A percentile compares a stretch with the other conserved stretches of the same genome.
These are phyloP conservation scores for Latrodectus elegans DNA, from an alignment of 2,888 invertebrate species.

Conservation along the genomic window DNA sequence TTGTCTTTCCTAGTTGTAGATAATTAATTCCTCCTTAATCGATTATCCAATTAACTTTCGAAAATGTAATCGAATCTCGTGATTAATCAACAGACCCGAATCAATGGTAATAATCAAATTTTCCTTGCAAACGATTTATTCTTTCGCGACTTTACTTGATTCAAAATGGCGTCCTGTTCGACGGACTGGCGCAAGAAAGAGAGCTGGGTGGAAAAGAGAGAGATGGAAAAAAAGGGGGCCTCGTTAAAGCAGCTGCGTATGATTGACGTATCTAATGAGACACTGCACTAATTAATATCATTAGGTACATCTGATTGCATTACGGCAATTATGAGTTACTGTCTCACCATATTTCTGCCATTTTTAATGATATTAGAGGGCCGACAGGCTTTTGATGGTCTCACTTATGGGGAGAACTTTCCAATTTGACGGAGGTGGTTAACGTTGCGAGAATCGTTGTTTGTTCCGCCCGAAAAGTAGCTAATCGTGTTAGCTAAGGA, in stretches of 20 bases:
- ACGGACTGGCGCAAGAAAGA: constrained; percentile 37
- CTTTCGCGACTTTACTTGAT: neutral
- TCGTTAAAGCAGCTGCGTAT: constrained; percentile 40
- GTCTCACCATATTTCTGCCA: constrained; percentile 58
- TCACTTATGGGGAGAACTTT: constrained; percentile 1
- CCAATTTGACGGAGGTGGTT: neutral
- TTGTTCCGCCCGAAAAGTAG: neutral
- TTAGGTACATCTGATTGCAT: constrained; percentile 67
- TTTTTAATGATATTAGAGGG: constrained; percentile 52
- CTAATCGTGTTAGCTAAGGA: constrained; percentile 36
- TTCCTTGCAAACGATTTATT: constrained; percentile 25
- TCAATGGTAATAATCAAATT: constrained; percentile 60
- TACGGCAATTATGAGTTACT: constrained; percentile 56
- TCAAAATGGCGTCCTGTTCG: constrained; percentile 33
- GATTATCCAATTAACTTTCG: constrained; percentile 51
- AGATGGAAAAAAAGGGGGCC: neutral
- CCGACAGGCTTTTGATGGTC: constrained; percentile 47
- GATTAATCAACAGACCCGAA: constrained; percentile 55
- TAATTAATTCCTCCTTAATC: constrained; percentile 34
- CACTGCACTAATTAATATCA: constrained; percentile 64
- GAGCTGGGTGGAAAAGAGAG: neutral
- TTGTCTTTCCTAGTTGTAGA: constrained; percentile 23
- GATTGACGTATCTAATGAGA: constrained; percentile 63
- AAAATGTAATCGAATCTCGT: constrained; percentile 50
- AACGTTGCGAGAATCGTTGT: constrained; percentile 9